phyloP scores from a whole-genome alignment of 2,888 invertebrate species.

The Heliconius cydno region DNA sequence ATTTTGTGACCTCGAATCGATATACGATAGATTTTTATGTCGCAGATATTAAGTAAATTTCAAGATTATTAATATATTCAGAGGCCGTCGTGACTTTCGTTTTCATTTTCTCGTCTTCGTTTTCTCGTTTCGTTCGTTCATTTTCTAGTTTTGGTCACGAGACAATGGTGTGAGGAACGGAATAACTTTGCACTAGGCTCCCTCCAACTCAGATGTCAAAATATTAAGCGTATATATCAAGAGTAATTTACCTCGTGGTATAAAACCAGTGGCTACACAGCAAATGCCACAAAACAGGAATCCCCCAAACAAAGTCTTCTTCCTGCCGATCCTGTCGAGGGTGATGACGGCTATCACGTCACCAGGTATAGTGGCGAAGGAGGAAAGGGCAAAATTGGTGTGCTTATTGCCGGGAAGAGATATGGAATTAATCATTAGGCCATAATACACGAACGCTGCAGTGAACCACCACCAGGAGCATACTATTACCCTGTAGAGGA shows the following conservation, averaged over 20 bases:
- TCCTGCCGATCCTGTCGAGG: slow-evolving; percentile 84
- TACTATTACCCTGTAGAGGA: slow-evolving; percentile 73
- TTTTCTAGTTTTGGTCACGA: too few species aligned
- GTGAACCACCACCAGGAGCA: slow-evolving; percentile 91
- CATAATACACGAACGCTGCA: slow-evolving; percentile 90
- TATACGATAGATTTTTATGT: background rate
- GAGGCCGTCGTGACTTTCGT: too few species aligned
- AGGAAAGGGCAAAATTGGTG: slow-evolving; percentile 88
- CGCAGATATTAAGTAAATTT: too few species aligned
- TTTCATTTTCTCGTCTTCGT: too few species aligned
- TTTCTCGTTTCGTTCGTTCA: too few species aligned
- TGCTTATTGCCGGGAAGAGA: slow-evolving; percentile 89
- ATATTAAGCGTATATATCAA: background rate
- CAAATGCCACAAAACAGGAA: slow-evolving; percentile 84
- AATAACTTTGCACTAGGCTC: too few species aligned
- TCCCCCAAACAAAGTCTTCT: slow-evolving; percentile 80
- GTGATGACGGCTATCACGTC: slow-evolving; percentile 82
- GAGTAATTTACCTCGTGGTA: slow-evolving; percentile 73
- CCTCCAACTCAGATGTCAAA: too few species aligned
- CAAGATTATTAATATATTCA: too few species aligned
- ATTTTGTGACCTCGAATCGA: background rate
- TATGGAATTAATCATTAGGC: slow-evolving; percentile 89
- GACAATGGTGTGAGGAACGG: too few species aligned
- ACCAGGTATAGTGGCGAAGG: slow-evolving; percentile 85
- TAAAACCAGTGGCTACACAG: slow-evolving; percentile 81